phyloP scores from a whole-genome alignment of 2,797 vertebrate species.

The Mionectes olivaceus region DNA sequence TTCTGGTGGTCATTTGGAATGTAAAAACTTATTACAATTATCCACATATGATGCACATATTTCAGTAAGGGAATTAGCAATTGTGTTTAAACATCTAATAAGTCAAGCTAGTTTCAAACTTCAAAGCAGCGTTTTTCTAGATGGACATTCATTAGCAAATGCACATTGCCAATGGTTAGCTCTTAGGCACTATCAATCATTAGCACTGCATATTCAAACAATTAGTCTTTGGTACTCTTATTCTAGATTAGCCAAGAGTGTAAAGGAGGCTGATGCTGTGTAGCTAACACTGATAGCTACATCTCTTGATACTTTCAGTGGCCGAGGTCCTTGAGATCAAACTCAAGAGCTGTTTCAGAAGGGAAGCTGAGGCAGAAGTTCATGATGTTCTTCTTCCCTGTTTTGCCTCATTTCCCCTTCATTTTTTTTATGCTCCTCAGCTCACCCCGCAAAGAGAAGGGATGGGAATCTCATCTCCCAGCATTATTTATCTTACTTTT shows the following conservation, averaged over 20 bases:
- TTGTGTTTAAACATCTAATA: not conserved
- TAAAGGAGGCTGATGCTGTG: not conserved
- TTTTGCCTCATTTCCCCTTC: not conserved
- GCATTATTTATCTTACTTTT: not conserved
- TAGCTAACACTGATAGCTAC: not conserved
- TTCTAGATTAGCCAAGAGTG: not conserved
- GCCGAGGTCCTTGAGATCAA: not conserved
- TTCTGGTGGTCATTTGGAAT: not conserved
- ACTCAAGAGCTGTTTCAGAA: not conserved
- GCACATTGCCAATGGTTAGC: not conserved
- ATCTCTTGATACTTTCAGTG: not conserved
- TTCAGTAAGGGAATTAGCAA: not conserved
- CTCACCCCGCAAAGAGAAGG: not conserved
- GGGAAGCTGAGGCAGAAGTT: not conserved
- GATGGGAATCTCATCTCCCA: not conserved
- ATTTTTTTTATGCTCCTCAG: not conserved
- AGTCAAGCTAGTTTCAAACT: not conserved
- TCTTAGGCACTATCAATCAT: not conserved
- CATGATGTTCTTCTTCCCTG: not conserved
- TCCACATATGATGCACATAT: not conserved
- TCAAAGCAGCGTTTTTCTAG: conserved; percentile 1
- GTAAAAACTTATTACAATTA: not conserved
- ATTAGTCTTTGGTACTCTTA: not conserved
- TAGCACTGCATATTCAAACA: not conserved
- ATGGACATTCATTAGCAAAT: conserved; percentile 23